These are phyloP conservation scores for Vespertilio murinus DNA, from an alignment of 2,797 vertebrate species.

Conservation along the genomic window DNA sequence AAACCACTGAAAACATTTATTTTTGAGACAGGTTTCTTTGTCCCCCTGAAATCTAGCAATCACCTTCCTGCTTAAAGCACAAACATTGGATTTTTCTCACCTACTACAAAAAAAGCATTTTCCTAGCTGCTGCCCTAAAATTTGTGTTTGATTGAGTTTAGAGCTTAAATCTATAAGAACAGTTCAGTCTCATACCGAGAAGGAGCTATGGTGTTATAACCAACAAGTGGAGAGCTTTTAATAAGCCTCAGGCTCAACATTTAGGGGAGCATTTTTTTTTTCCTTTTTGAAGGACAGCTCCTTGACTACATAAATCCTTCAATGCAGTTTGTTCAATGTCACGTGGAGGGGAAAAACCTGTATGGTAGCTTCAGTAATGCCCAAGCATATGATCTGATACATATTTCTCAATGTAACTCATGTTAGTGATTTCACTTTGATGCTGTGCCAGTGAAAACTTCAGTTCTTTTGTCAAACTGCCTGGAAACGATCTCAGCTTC, in stretches of 20 bases:
- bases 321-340: neutral
- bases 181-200: neutral
- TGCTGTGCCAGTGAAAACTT: neutral
- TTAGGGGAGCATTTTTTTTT: neutral
- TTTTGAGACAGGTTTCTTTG: neutral
- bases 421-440: neutral
- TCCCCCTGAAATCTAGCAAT: neutral
- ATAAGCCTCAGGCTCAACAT: neutral
- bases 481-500: neutral
- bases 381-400: neutral
- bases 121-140: neutral
- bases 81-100: neutral
- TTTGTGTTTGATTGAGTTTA: neutral
- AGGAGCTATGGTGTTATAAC: neutral
- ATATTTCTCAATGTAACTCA: neutral
- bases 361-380: neutral
- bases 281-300: neutral
- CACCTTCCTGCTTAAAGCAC: neutral
- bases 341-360: neutral
- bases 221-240: neutral
- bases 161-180: neutral
- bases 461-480: neutral
- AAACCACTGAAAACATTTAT: neutral
- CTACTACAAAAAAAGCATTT: neutral
- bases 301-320: neutral